Conservation (phyloP, 1,140 invertebrate genomes). For the Sminthurinus signatus region DNA sequence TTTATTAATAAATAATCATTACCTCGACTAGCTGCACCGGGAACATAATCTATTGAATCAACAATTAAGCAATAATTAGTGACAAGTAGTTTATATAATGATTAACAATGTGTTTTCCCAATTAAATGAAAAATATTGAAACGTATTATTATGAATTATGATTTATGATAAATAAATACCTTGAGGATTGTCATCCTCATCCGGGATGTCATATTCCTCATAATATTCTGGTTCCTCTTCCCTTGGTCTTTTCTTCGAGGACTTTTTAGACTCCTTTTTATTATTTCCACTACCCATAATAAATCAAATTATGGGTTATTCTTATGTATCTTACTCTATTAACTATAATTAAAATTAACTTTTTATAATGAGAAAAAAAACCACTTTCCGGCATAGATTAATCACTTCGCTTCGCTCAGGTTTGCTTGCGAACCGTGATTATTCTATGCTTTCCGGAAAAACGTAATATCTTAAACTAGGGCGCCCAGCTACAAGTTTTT, state of each 20-base stretch:
- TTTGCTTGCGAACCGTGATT: too few species aligned
- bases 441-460: too few species aligned
- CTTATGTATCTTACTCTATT: too few species aligned
- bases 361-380: too few species aligned
- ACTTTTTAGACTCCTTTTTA: constrained; percentile 26
- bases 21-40: constrained; percentile 71
- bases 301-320: too few species aligned
- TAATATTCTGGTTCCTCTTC: constrained; percentile 31
- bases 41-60: constrained; percentile 50
- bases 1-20: too few species aligned
- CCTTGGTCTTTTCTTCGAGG: constrained; percentile 25
- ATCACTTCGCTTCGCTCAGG: too few species aligned
- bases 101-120: background rate
- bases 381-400: too few species aligned
- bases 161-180: constrained; percentile 18
- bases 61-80: background rate
- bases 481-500: too few species aligned
- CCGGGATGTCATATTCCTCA: constrained; percentile 26
- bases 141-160: background rate
- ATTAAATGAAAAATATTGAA: background rate
- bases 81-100: background rate
- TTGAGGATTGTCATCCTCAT: constrained; percentile 22
- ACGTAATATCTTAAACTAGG: too few species aligned
- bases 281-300: constrained; percentile 25
- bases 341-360: too few species aligned